Evolutionary conservation across 2,888 invertebrate genomes (phyloP).

Genomic region (Carcina quercana): DNA sequence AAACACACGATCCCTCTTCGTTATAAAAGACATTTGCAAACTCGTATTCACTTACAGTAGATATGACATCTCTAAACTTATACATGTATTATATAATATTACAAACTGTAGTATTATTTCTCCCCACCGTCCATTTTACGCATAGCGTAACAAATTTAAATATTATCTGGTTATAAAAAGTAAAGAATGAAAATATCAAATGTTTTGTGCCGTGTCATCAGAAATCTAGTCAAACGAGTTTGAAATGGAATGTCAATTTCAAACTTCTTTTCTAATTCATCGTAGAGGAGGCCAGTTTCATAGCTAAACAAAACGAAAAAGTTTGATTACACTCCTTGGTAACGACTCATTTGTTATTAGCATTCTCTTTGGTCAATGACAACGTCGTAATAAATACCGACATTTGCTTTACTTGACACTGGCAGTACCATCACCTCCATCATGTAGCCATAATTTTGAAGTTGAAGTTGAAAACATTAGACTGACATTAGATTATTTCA

Average conservation of each 20-base stretch:
- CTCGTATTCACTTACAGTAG: constrained; percentile 31
- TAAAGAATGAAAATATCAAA: constrained; percentile 58
- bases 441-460: too few relatives aligned
- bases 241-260: constrained; percentile 50
- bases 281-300: not conserved
- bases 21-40: constrained; percentile 62
- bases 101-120: constrained; percentile 36
- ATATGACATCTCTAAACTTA: constrained; percentile 36
- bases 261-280: not conserved
- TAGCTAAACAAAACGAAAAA: too few relatives aligned
- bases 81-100: constrained; percentile 29
- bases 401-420: too few relatives aligned
- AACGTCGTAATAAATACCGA: too few relatives aligned
- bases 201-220: constrained; percentile 52
- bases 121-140: constrained; percentile 54
- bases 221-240: constrained; percentile 48
- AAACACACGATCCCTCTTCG: constrained; percentile 64
- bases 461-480: too few relatives aligned
- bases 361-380: too few relatives aligned
- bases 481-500: too few relatives aligned
- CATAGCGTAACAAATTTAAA: constrained; percentile 45
- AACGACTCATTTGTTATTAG: too few relatives aligned
- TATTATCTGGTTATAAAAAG: constrained; percentile 39
- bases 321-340: too few relatives aligned
- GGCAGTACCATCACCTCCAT: too few relatives aligned